Evolutionary conservation across 35 echinoderm and acorn worm species (phyloP), one percentile per base, ranked within the genome.

Genomic region (Ophiothrix spiculata): DNA sequence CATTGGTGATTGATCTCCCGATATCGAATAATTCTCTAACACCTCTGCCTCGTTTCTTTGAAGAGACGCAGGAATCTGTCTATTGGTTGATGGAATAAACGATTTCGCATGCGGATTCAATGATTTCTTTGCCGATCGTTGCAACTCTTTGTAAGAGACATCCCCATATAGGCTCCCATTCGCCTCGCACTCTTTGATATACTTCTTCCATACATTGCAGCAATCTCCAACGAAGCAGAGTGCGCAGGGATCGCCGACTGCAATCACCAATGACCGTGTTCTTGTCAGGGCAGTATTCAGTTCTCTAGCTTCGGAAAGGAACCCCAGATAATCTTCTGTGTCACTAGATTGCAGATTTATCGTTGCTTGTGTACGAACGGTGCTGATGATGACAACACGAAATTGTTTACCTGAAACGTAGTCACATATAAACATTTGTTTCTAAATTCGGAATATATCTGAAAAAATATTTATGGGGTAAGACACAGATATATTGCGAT

Each of bases 321-420:
- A 69, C 23, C 60, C 60, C 60, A 69, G 25, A 69, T 69, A 69
- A n/a, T 69, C 60, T n/a, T n/a, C n/a, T 2, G 60, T 12, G 60
- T 28, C 60, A 69, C 16, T 69, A 6, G 42, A 49, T 19, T 49
- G 74, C 36, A 84, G 90, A 35, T 81, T 83, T 37, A 95, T 41
- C 39, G 93, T 92, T 28, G 77, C 60, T 33, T 69, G 78, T 1
- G 95, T 97, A 36, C 95, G 83, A 0, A 97, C 95, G 69, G 91
- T 93, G 34, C 91, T 97, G 42, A 97, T 93, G 60, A 93, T 89
- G 15, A 97, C 76, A 21, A 88, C 95, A 40, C 91, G 45, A 54
- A 91, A 97, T 37, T 97, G 87, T 75, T 97, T 88, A 35, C 95
- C 95, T 97, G 75, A n/a, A n/a, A n/a, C n/a, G n/a, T n/a, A n/a